Evolutionary conservation across 2,797 vertebrate species (phyloP).

Genomic region (Xiphophorus birchmanni): DNA sequence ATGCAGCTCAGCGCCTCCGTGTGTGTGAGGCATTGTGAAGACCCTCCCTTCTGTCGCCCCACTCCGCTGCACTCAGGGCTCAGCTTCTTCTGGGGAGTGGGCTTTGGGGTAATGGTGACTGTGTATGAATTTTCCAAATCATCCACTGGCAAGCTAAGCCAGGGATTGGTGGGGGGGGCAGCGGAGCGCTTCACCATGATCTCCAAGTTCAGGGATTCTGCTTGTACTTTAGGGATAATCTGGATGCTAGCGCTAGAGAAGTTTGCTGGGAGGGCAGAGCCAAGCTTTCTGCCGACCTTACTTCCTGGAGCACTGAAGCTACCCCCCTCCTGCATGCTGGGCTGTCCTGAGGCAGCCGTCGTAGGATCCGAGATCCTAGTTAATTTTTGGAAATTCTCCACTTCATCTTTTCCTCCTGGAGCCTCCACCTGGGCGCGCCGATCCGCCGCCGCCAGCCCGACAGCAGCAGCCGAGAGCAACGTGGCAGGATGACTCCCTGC

Average conservation of each 20-base stretch:
- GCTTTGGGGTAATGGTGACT: constrained; percentile 69
- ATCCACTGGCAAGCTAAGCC: constrained; percentile 80
- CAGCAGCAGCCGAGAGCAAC: neutral
- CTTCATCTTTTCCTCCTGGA: constrained; percentile 33
- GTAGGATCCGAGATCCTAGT: constrained; percentile 17
- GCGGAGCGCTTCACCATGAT: constrained; percentile 73
- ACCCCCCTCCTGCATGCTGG: constrained; percentile 48
- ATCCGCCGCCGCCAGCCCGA: neutral
- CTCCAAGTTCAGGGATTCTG: constrained; percentile 72
- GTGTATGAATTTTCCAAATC: constrained; percentile 78
- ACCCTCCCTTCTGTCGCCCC: neutral
- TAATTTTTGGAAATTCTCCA: constrained; percentile 24
- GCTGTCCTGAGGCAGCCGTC: constrained; percentile 9
- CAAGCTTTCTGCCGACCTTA: constrained; percentile 36
- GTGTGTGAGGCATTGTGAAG: constrained; percentile 43
- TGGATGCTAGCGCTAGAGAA: constrained; percentile 62
- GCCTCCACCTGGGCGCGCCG: constrained; percentile 56
- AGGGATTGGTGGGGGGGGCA: constrained; percentile 73
- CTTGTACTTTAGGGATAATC: constrained; percentile 64
- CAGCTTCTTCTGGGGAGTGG: constrained; percentile 22
- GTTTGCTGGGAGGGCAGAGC: constrained; percentile 37
- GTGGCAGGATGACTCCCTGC: neutral
- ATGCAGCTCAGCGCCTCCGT: neutral
- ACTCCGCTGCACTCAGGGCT: neutral
- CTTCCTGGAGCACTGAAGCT: constrained; percentile 43